Percentiles rank a stretch among this genome's conserved stretches.
Evolutionary conservation across 1,140 invertebrate species (phyloP).

Genomic region (Solenopsis fugax): DNA sequence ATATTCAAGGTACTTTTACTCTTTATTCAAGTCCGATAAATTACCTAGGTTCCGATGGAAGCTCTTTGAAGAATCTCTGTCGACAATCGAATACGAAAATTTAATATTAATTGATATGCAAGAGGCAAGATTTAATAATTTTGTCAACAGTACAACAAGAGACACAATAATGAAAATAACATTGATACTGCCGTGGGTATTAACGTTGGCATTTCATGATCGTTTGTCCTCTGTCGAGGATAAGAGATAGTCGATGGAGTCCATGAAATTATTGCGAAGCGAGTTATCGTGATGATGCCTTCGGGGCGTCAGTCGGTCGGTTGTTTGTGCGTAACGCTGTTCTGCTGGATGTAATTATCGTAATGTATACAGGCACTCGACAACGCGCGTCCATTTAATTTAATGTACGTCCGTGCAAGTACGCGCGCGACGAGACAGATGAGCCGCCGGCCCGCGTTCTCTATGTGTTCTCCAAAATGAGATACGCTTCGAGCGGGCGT

Average conservation of each 20-base stretch:
- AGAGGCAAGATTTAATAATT: not conserved
- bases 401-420: constrained; percentile 58
- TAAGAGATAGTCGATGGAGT: constrained; percentile 54
- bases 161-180: not conserved
- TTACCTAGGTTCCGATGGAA: not conserved
- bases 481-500: constrained; percentile 58
- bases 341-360: constrained; percentile 68
- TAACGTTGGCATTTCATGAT: not conserved
- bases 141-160: not conserved
- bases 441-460: constrained; percentile 36
- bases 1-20: constrained; percentile 93
- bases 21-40: not conserved
- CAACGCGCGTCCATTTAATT: constrained; percentile 73
- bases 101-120: constrained; percentile 1
- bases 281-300: constrained; percentile 65
- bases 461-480: constrained; percentile 55
- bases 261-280: constrained; percentile 41
- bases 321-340: constrained; percentile 58
- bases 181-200: not conserved
- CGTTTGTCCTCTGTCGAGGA: not conserved
- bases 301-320: constrained; percentile 42
- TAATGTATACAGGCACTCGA: constrained; percentile 62
- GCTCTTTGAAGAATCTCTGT: not conserved
- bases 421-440: constrained; percentile 24
- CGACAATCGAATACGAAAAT: not conserved